Evolutionary conservation across 2,888 invertebrate genomes (phyloP), one percentile per base, ranked within the genome.

Genomic region (Craniophora ligustri): DNA sequence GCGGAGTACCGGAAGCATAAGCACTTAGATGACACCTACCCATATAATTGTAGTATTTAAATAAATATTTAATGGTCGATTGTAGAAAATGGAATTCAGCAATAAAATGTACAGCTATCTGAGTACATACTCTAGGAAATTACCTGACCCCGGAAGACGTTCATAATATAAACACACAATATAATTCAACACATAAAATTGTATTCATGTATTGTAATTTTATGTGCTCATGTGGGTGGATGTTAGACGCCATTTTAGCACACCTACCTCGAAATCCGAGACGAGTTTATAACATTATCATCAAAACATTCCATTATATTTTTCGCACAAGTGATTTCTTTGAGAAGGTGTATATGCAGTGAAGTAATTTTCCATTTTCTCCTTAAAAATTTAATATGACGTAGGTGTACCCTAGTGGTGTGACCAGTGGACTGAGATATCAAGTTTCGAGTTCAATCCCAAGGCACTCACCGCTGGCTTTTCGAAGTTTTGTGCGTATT

Each of bases 151-250:
- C 51, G 59, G 53, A 51, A 58, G 8, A 49, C 46, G 15, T 50
- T 66, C 47, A 35, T 34, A 42, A 54, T 49, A 36, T 55, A 70
- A 46, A 23, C 26, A 39, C 42, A 31, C 19, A 69, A 10, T 51
- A 23, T 39, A 49, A 41, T 60, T 60, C 11, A 46, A 51, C 28
- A 55, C 31, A 40, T 53, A 28, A 15, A 16, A 55, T 21, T 26
- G 38, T 56, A 49, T 57, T 45, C 28, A 32, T 45, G 40, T 44
- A 67, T 57, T 66, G 46, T 63, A 55, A 60, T 70, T 70, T 64
- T 58, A 67, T 60, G 44, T 47, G 4, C 21, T 19, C 41, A 44
- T 36, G 69, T 70, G 39, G 67, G 71, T 44, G 55, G 54, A 30
- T 30, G 23, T 23, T 50, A 60, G 53, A 49, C 45, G 46, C 50